These are phyloP conservation scores for Zosterops japonicus DNA, from an alignment of 2,113 vertebrate species.

Conservation along the genomic window DNA sequence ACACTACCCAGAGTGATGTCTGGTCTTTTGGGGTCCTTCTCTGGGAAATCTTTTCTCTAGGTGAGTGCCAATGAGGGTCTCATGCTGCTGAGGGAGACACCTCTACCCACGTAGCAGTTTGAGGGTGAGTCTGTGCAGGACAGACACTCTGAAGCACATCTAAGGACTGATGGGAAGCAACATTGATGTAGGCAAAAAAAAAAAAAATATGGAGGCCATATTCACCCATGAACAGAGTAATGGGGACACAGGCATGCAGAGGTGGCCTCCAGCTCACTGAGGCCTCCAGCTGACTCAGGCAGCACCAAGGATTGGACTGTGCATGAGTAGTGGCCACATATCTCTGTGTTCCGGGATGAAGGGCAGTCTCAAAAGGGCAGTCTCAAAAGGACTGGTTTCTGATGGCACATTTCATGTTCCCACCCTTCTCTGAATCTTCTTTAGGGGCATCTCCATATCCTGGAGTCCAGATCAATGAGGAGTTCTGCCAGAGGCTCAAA, in stretches of 20 bases:
- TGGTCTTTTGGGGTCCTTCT: conserved; percentile 98
- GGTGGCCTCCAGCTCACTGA: not conserved
- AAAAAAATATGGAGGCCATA: not conserved
- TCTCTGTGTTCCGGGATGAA: not conserved
- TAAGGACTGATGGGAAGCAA: not conserved
- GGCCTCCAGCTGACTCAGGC: not conserved
- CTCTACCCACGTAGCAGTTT: not conserved
- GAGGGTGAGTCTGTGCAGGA: not conserved
- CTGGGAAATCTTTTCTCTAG: conserved; percentile 98
- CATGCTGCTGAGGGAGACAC: not conserved
- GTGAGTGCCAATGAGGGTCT: conserved; percentile 70
- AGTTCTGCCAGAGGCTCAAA: conserved; percentile 93
- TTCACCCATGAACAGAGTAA: not conserved
- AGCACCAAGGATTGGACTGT: not conserved
- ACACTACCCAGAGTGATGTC: conserved; percentile 96
- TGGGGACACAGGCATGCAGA: not conserved
- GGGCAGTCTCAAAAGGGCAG: not conserved
- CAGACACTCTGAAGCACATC: not conserved
- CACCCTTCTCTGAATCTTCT: not conserved
- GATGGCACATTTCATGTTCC: not conserved
- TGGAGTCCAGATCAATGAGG: conserved; percentile 95
- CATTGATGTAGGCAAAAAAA: fast-evolving
- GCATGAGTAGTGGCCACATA: not conserved
- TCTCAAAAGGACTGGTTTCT: not conserved
- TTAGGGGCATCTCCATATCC: conserved; percentile 96